Percentiles rank a stretch among this genome's conserved stretches.
These are phyloP conservation scores for Holothuria leucospilota DNA, from an alignment of 53 echinoderm and acorn worm genomes.

Conservation along the genomic window DNA sequence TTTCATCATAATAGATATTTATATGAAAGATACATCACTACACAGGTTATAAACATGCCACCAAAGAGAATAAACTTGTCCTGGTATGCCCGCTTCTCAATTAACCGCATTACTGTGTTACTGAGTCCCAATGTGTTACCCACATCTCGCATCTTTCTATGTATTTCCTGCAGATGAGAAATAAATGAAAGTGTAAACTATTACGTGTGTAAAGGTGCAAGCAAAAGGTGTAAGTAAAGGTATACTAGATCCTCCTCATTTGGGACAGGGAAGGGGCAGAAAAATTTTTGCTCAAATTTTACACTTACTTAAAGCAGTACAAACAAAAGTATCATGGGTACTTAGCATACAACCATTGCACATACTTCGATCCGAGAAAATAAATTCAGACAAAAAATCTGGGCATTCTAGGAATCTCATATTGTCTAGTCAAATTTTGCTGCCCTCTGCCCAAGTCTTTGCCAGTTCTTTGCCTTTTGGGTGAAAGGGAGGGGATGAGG, in stretches of 20 bases:
- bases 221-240: not conserved
- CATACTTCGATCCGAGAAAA: no score
- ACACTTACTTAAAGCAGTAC: no score
- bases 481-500: no score
- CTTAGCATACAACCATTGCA: no score
- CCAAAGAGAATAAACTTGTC: constrained; percentile 95
- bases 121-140: constrained; percentile 87
- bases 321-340: no score
- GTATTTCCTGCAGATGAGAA: constrained; percentile 70
- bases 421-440: no score
- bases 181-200: not conserved
- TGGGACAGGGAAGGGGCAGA: not conserved
- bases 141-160: constrained; percentile 86
- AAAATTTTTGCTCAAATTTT: not conserved
- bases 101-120: constrained; percentile 96
- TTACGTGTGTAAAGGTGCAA: not conserved
- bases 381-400: no score
- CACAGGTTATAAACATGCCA: constrained; percentile 91
- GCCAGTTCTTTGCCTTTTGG: no score
- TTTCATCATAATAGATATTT: constrained; percentile 70
- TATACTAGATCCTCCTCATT: not conserved
- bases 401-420: no score
- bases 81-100: constrained; percentile 89
- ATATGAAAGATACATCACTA: constrained; percentile 90
- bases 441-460: no score